Evolutionary conservation across 1,140 invertebrate species (phyloP).

Genomic region (Drosophila tropicalis): DNA sequence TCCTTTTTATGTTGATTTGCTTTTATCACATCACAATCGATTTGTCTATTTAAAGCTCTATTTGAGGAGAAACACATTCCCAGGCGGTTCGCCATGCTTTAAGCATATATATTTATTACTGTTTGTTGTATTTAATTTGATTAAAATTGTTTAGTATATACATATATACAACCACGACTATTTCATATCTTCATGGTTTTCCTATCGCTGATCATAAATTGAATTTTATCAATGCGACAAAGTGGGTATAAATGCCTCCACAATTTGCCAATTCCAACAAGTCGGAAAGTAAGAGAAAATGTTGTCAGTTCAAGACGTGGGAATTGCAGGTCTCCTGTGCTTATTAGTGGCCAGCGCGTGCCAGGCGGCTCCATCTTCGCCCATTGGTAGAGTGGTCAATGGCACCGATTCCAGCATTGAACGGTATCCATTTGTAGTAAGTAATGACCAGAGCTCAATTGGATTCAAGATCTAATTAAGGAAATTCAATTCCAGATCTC

Average conservation of each 20-base stretch:
- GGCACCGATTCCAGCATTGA: conserved; percentile 63
- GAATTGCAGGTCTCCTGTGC: conserved; percentile 20
- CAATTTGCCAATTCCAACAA: not conserved
- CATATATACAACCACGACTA: conserved; percentile 20
- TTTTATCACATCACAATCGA: conserved; percentile 20
- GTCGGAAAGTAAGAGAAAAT: conserved; percentile 24
- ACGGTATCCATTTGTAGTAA: conserved; percentile 74
- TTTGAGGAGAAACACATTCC: conserved; percentile 52
- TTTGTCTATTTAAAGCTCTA: conserved; percentile 51
- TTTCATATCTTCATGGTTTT: conserved; percentile 12
- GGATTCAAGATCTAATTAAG: not conserved
- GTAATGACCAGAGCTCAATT: not conserved
- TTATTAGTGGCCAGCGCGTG: conserved; percentile 15
- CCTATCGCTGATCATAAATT: conserved; percentile 48
- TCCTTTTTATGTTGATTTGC: conserved; percentile 34
- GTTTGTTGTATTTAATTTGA: conserved; percentile 55
- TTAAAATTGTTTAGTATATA: conserved; percentile 58
- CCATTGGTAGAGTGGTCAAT: conserved; percentile 68
- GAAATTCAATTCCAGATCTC: conserved; percentile 47
- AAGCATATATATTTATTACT: conserved; percentile 49
- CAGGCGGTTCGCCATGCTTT: conserved; percentile 13
- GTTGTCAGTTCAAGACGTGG: conserved; percentile 24
- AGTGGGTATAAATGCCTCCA: conserved; percentile 36
- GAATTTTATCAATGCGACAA: conserved; percentile 25
- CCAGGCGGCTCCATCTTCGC: conserved; percentile 32